Evolutionary conservation across 1,140 invertebrate species (phyloP), one percentile per base, ranked within the genome.

Genomic region (Papilio polytes): DNA sequence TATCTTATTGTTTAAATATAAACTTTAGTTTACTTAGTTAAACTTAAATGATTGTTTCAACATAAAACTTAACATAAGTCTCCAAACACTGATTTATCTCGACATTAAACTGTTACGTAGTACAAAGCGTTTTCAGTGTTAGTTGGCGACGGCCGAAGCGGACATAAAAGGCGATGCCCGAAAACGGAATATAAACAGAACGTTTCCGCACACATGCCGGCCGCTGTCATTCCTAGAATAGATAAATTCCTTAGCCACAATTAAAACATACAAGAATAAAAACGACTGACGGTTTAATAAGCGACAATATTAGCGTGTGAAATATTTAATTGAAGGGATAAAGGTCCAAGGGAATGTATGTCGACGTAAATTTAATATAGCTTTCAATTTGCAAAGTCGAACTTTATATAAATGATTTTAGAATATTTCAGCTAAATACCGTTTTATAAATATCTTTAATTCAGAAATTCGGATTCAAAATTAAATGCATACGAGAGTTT

Each of bases 151-250:
- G 88, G 88, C 89, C 83, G 85, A 82, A 73, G 76, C 20, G 46
- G 36, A 87, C 90, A 84, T 91, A 89, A 89, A 91, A 89, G 89
- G 90, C 82, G 83, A 72, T 89, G 87, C 83, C 86, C 87, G 84
- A 88, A 90, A 87, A 86, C 84, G 88, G 87, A 85, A 85, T 85
- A 85, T 87, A 89, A 88, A 91, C 88, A 86, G 81, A 81, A 79
- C 83, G 85, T 88, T 90, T 90, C 87, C 86, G 86, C 82, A 83
- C 87, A 87, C 88, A 87, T 88, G 88, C 80, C 78, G 77, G 73
- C 80, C 70, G 74, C 81, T 13, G 63, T 74, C 53, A 51, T 86
- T 88, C 86, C 79, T 78, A 83, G 84, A 87, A 89, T 79, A 76
- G 80, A 83, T 84, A 86, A 83, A 87, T 84, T 80, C 81, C 83